Evolutionary conservation across 2,113 vertebrate genomes (phyloP).

Genomic region (Limnothrissa miodon): DNA sequence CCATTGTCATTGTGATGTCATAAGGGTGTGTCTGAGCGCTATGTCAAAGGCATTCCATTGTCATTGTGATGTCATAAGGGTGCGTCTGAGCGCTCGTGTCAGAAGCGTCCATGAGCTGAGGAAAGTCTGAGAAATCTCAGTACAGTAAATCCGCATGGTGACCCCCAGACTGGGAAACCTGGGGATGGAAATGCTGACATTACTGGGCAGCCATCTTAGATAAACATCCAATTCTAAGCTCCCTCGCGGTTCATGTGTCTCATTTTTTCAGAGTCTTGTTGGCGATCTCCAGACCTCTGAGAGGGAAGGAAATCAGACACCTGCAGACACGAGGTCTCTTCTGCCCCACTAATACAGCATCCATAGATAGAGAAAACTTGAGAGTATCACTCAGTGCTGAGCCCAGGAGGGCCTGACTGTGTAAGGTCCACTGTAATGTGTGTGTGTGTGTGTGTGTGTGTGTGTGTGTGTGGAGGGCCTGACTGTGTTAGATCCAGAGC

Average conservation of each 20-base stretch:
- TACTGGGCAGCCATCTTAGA: neutral
- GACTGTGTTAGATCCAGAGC: neutral
- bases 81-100: neutral
- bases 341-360: neutral
- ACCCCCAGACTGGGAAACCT: no score
- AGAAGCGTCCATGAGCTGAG: neutral
- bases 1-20: neutral
- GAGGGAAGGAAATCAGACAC: neutral
- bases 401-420: neutral
- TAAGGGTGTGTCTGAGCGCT: neutral
- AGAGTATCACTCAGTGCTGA: neutral
- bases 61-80: neutral
- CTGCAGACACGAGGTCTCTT: neutral
- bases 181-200: no score
- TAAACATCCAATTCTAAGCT: neutral
- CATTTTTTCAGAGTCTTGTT: neutral
- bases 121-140: neutral
- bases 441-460: no score
- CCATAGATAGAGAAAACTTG: slow-evolving; percentile 1
- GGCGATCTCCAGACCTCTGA: neutral
- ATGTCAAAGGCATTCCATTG: neutral
- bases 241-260: neutral
- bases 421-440: neutral
- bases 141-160: neutral
- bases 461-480: neutral